Conservation (phyloP, 2,888 invertebrate genomes). For the Monochamus alternatus region DNA sequence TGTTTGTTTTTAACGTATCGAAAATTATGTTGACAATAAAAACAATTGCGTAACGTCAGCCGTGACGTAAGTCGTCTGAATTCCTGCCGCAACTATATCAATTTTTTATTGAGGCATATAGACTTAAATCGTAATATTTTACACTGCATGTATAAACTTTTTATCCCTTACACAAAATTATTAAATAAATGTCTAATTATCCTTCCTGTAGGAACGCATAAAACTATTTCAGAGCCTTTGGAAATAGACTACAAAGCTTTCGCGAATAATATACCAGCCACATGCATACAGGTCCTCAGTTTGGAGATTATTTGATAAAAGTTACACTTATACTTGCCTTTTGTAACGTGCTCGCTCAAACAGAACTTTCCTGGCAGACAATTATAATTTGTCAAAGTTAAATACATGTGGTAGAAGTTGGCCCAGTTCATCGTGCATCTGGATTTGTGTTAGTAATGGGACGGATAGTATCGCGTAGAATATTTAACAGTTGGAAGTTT, state of each 20-base stretch:
- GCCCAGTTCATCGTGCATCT: constrained; percentile 11
- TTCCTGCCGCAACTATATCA: too few species aligned
- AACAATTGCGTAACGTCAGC: too few species aligned
- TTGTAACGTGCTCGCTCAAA: constrained; percentile 43
- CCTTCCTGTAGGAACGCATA: too few species aligned
- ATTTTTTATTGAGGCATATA: too few species aligned
- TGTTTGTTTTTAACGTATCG: too few species aligned
- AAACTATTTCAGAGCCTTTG: background rate
- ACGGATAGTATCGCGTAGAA: background rate
- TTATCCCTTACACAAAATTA: too few species aligned
- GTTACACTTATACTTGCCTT: constrained; percentile 44
- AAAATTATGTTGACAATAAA: too few species aligned
- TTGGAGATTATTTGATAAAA: constrained; percentile 48
- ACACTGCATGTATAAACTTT: too few species aligned
- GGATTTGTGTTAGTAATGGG: constrained; percentile 13
- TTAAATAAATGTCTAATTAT: too few species aligned
- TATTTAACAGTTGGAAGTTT: constrained; percentile 1
- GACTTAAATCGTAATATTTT: too few species aligned
- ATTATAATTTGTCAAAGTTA: constrained; percentile 32
- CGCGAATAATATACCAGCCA: constrained; percentile 17
- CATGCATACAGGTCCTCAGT: background rate
- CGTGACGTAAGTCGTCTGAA: too few species aligned
- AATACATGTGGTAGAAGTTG: constrained; percentile 30
- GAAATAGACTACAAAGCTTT: background rate
- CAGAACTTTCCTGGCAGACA: constrained; percentile 29